Evolutionary conservation across 2,797 vertebrate genomes (phyloP).

Genomic region (Lindbergichthys nudifrons): DNA sequence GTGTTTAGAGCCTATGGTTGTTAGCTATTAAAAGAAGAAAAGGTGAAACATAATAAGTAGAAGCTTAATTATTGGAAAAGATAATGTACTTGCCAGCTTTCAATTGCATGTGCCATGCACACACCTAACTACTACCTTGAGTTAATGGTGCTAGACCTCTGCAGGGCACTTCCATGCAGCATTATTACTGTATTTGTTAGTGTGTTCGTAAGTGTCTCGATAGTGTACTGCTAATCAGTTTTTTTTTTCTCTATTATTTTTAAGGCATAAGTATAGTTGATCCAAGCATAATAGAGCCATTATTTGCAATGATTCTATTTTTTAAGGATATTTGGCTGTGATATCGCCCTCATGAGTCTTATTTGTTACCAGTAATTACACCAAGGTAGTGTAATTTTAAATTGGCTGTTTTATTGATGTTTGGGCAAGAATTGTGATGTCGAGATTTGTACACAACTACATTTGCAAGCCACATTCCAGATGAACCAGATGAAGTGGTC

Average conservation of each 20-base stretch:
- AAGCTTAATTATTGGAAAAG: too few relatives aligned
- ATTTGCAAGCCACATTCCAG: background rate
- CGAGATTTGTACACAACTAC: background rate
- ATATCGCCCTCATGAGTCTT: conserved; percentile 6
- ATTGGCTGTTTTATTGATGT: conserved; percentile 14
- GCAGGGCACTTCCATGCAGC: background rate
- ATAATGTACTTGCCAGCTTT: background rate
- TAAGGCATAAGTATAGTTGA: background rate
- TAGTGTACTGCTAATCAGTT: background rate
- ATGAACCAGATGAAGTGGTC: background rate
- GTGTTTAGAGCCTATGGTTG: background rate
- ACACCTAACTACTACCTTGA: background rate
- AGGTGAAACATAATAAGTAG: background rate
- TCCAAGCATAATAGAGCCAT: background rate
- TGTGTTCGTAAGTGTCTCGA: background rate
- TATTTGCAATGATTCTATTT: background rate
- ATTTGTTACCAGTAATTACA: conserved; percentile 28
- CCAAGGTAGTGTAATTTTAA: background rate
- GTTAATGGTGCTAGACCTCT: background rate
- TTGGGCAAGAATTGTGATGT: background rate
- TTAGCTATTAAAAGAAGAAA: background rate
- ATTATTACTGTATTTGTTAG: background rate
- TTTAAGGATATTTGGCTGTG: background rate
- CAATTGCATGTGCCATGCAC: background rate
- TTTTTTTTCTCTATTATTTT: background rate